Evolutionary conservation across 2,113 vertebrate species (phyloP).

Genomic region (Mobula hypostoma): DNA sequence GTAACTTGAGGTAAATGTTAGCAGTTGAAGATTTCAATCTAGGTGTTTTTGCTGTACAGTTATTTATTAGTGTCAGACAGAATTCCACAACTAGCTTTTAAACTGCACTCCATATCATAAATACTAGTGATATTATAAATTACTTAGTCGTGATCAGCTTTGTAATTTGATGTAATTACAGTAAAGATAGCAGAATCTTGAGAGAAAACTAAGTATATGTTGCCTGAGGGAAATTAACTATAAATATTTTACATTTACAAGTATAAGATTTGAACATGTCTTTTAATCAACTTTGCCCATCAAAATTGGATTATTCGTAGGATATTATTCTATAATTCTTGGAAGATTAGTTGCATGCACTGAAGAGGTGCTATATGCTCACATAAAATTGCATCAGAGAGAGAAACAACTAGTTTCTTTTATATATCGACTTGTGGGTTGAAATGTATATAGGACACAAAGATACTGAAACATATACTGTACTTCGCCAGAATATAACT

Average conservation of each 20-base stretch:
- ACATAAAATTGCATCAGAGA: background rate
- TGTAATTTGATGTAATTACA: background rate
- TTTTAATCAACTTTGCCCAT: background rate
- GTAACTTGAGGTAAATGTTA: background rate
- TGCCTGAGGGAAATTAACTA: background rate
- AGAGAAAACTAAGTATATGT: background rate
- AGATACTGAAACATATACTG: background rate
- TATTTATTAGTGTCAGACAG: background rate
- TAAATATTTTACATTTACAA: background rate
- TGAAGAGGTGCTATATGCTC: background rate
- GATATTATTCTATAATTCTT: background rate
- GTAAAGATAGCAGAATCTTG: background rate
- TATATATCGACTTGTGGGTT: background rate
- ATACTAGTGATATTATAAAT: background rate
- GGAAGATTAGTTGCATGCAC: background rate
- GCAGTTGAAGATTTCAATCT: background rate
- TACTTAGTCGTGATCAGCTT: background rate
- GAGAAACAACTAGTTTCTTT: background rate
- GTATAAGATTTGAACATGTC: background rate
- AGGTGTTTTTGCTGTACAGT: background rate
- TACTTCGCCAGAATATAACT: background rate
- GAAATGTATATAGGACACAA: background rate
- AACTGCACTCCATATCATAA: background rate
- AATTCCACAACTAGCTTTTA: conserved; percentile 11
- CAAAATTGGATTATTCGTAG: background rate